Base-by-base conservation (phyloP, 2,888 invertebrate species). In the Escarpia spicata region DNA sequence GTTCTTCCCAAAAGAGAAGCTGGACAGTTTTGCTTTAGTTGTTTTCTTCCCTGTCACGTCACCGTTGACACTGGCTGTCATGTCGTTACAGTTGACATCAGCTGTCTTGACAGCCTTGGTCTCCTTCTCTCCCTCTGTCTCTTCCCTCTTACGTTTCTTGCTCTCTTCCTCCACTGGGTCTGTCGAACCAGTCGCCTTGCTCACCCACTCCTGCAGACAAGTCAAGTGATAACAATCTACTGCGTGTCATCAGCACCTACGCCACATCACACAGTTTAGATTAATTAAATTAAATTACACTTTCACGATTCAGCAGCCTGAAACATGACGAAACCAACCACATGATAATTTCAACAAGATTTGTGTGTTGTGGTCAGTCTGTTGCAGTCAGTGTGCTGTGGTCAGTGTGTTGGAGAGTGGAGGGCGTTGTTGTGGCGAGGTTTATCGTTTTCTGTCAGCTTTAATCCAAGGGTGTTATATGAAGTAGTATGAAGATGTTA, bases 1-100 rank as follows among this genome's bases (percentile, higher is more conserved):
- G 75, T 75, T 75, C 75, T 95, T 95, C 15, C 92, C 93, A 93
- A 95, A 95, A 26, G 95, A 94, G 94, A 95, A 95, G 43, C 93
- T 94, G 9, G 95, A 94, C 19, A 95, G 93, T 93, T 95, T 95
- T 43, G 95, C 94, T 93, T 95, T 95, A 4, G 95, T 94, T 6
- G 93, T 93, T 43, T 93, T 94, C n/a, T 93, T 92, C 12, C 52
- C 89, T 10, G 91, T 15, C n/a, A 43, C 91, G 8, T 9, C 91
- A n/a, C 26, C 4, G 10, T 37, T n/a, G 43, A 31, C 43, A 26
- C 37, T 37, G 43, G 91, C 26, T 43, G n/a, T 37, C 44, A 31
- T 37, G 37, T 3, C 15, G 8, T 52, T 52, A 2, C 52, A 9
- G 75, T 75, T 75, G 6, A 26, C 45, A 37, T 15, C 31, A 91